Evolutionary conservation across 2,113 vertebrate genomes (phyloP).

Genomic region (Prochilodus magdalenae): DNA sequence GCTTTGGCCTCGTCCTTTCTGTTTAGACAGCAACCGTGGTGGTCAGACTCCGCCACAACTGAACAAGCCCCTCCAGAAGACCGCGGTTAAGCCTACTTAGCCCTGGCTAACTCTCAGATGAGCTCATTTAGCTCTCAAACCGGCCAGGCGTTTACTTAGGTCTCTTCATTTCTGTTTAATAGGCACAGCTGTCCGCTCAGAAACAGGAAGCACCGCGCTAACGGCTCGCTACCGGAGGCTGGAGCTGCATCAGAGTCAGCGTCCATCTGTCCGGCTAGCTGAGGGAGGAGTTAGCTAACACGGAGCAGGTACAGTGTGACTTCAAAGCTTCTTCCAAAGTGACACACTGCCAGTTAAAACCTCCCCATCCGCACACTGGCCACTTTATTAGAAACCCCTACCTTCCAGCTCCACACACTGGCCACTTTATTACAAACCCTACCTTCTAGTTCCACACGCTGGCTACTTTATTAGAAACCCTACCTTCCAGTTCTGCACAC

Average conservation of each 20-base stretch:
- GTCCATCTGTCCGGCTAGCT: background rate
- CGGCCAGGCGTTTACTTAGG: background rate
- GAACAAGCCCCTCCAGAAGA: background rate
- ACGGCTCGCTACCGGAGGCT: slow-evolving; percentile 6
- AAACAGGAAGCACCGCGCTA: background rate
- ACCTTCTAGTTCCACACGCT: too few species aligned
- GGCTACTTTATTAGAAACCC: too few species aligned
- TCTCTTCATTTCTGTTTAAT: background rate
- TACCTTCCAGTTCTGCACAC: too few species aligned
- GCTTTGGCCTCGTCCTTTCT: slow-evolving; percentile 15
- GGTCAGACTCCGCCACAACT: slow-evolving; percentile 7
- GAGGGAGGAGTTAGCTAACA: background rate
- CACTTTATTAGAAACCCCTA: too few species aligned
- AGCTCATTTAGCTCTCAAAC: background rate
- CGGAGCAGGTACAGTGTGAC: too few species aligned
- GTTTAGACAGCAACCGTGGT: slow-evolving; percentile 1
- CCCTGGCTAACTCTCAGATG: slow-evolving; percentile 29
- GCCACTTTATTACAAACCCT: too few species aligned
- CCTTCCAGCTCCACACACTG: too few species aligned
- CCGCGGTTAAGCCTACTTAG: background rate
- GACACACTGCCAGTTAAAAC: too few species aligned
- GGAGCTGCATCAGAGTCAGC: background rate
- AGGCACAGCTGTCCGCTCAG: background rate
- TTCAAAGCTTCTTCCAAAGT: too few species aligned
- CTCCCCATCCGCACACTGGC: too few species aligned